Conservation (phyloP, 2,797 vertebrate genomes). For the Acrocephalus scirpaceus region DNA sequence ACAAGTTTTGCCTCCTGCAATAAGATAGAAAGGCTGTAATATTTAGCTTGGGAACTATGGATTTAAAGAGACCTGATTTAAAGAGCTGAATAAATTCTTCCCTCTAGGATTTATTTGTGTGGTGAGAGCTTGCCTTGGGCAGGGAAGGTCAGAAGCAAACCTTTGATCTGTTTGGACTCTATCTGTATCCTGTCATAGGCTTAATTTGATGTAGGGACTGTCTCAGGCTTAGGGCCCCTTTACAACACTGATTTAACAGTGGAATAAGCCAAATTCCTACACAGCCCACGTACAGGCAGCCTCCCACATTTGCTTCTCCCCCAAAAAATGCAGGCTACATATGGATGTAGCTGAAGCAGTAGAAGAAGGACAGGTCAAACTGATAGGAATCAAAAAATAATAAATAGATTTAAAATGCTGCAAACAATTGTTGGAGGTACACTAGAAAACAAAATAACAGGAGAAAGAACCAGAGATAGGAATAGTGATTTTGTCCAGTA, state of each 20-base stretch:
- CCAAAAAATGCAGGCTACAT: accelerated
- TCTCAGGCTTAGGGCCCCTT: not conserved
- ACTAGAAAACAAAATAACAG: not conserved
- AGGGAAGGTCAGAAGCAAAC: not conserved
- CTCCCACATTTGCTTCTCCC: not conserved
- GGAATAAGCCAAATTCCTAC: not conserved
- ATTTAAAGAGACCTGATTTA: not conserved
- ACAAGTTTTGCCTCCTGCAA: not conserved
- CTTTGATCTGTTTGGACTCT: slow-evolving; percentile 19
- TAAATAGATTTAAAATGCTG: not conserved
- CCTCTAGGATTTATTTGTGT: slow-evolving; percentile 26
- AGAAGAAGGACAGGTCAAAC: not conserved
- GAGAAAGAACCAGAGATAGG: not conserved
- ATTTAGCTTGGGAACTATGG: not conserved
- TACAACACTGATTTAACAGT: not conserved
- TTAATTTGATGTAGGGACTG: not conserved
- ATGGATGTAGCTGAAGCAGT: not conserved
- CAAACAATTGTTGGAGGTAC: not conserved
- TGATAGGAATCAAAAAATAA: not conserved
- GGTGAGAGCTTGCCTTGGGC: not conserved
- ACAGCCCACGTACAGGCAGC: not conserved
- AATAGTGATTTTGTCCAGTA: not conserved
- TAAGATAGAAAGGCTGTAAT: not conserved
- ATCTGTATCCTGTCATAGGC: not conserved
- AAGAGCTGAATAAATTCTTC: slow-evolving; percentile 11